Conservation (phyloP, 2,797 vertebrate genomes). For the Myiotriccus ornatus region DNA sequence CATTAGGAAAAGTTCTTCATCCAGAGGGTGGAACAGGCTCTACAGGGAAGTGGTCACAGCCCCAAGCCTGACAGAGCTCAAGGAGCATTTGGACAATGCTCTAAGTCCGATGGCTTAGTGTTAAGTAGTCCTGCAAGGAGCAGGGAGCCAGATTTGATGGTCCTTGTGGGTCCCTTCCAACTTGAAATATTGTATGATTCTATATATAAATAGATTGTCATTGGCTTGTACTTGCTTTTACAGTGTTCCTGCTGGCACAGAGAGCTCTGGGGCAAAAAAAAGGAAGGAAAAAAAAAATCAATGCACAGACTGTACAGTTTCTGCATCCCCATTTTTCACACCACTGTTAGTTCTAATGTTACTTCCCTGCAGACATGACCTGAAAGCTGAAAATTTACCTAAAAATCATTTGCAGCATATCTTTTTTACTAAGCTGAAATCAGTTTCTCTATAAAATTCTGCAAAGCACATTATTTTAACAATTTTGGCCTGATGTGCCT, state of each 20-base stretch:
- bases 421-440: constrained; percentile 30
- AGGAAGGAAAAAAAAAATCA: background rate
- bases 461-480: background rate
- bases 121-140: background rate
- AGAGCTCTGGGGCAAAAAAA: background rate
- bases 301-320: background rate
- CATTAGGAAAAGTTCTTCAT: background rate
- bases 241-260: constrained; percentile 35
- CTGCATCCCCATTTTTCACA: constrained; percentile 59
- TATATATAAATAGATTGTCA: constrained; percentile 1
- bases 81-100: background rate
- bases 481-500: background rate
- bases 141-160: background rate
- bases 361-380: constrained; percentile 41
- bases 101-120: accelerated
- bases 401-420: constrained; percentile 34
- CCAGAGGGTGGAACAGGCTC: background rate
- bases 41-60: background rate
- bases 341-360: constrained; percentile 37
- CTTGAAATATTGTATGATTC: background rate
- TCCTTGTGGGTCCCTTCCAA: background rate
- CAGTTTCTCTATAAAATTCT: background rate
- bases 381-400: constrained; percentile 47
- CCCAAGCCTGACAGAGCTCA: background rate
- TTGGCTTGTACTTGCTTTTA: constrained; percentile 13